These are phyloP conservation scores for Thymelicus sylvestris DNA, from an alignment of 2,888 invertebrate genomes.

Conservation along the genomic window DNA sequence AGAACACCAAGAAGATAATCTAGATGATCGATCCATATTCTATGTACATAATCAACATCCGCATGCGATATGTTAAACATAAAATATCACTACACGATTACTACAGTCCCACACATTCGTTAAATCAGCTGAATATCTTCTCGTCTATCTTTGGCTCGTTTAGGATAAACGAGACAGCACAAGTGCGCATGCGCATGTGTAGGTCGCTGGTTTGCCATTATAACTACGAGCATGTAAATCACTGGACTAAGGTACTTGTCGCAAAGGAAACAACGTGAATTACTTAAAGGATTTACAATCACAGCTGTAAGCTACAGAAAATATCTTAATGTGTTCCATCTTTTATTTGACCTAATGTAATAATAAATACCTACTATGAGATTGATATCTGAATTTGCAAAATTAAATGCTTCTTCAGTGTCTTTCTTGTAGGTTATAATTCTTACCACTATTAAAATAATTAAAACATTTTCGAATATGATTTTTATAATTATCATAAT, in stretches of 20 bases:
- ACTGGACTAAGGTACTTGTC: slow-evolving; percentile 4
- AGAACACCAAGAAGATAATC: too few relatives aligned
- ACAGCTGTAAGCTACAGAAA: too few relatives aligned
- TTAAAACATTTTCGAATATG: too few relatives aligned
- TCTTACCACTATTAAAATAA: too few relatives aligned
- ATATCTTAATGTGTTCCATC: too few relatives aligned
- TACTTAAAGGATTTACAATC: too few relatives aligned
- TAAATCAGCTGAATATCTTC: slow-evolving; percentile 26
- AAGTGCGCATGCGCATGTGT: slow-evolving; percentile 34
- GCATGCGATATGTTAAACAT: not conserved
- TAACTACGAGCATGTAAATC: slow-evolving; percentile 30
- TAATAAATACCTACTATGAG: too few relatives aligned
- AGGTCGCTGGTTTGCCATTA: slow-evolving; percentile 30
- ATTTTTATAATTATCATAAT: too few relatives aligned
- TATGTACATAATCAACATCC: not conserved
- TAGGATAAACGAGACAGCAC: slow-evolving; percentile 36
- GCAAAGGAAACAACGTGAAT: not conserved
- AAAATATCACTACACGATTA: slow-evolving; percentile 19
- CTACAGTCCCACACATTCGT: slow-evolving; percentile 32
- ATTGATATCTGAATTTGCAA: too few relatives aligned
- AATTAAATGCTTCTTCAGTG: too few relatives aligned
- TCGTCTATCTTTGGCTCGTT: slow-evolving; percentile 33
- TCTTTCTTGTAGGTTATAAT: too few relatives aligned
- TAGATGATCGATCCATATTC: not conserved
- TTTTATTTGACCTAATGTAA: too few relatives aligned